Percentiles rank a stretch among this genome's conserved stretches.
These are phyloP conservation scores for Diglossa cyanea DNA, from an alignment of 2,797 vertebrate genomes.

Conservation along the genomic window DNA sequence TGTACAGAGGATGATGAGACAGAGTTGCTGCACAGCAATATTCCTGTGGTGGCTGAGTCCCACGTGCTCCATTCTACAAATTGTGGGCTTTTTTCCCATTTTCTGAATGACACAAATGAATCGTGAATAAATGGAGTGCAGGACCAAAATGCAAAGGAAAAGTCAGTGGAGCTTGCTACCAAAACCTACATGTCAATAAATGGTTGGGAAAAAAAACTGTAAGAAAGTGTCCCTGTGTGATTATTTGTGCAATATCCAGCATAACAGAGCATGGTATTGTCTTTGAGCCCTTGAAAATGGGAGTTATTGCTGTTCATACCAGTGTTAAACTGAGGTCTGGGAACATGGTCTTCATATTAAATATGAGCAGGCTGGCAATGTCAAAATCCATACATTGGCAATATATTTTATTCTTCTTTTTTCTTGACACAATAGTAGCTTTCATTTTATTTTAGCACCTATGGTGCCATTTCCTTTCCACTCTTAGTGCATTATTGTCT, in stretches of 20 bases:
- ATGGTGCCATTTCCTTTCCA: not conserved
- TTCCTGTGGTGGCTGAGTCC: too few species aligned
- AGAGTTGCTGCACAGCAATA: too few species aligned
- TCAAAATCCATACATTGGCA: not conserved
- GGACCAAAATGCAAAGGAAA: not conserved
- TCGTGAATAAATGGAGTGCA: not conserved
- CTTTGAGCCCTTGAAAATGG: not conserved
- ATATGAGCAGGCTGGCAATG: not conserved
- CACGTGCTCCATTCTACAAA: not conserved
- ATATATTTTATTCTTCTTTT: not conserved
- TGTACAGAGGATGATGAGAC: too few species aligned
- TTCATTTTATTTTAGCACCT: not conserved
- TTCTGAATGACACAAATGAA: not conserved
- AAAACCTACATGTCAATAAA: not conserved
- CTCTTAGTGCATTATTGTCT: not conserved
- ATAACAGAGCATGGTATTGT: not conserved
- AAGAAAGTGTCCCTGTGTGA: not conserved
- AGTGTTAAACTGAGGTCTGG: not conserved
- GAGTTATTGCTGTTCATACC: not conserved
- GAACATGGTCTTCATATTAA: not conserved
- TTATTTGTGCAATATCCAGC: not conserved
- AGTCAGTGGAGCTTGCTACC: not conserved
- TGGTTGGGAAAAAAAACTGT: not conserved
- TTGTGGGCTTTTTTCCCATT: accelerated
- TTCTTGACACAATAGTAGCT: not conserved